phyloP scores from a whole-genome alignment of 2,888 invertebrate genomes.

The Zygothrica quintamaculata region DNA sequence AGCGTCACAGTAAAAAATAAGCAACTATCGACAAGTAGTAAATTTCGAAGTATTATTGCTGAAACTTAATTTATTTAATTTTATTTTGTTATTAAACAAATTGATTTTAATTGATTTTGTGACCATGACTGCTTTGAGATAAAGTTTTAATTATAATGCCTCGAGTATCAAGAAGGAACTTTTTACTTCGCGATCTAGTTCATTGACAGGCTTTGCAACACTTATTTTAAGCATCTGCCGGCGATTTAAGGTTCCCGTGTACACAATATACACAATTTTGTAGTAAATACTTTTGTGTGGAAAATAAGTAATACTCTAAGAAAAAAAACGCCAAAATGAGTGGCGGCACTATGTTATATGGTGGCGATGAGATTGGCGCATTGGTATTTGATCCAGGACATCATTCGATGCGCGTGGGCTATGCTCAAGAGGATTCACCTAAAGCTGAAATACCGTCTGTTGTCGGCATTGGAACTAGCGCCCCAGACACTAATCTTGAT shows the following conservation, averaged over 20 bases:
- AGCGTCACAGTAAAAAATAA: no score
- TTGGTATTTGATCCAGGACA: conserved; percentile 98
- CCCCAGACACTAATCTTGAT: conserved; percentile 88
- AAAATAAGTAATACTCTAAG: conserved; percentile 17
- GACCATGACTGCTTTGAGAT: no score
- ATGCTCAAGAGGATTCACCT: conserved; percentile 98
- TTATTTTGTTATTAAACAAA: no score
- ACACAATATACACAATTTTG: conserved; percentile 60
- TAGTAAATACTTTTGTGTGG: conserved; percentile 5
- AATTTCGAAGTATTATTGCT: no score
- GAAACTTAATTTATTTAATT: no score
- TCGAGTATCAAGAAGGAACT: neutral
- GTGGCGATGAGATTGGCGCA: conserved; percentile 99
- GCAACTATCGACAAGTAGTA: no score
- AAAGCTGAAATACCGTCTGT: conserved; percentile 98
- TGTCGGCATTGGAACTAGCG: conserved; percentile 93
- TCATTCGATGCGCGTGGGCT: conserved; percentile 92
- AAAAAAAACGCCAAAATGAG: conserved; percentile 78
- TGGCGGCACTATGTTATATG: conserved; percentile 90
- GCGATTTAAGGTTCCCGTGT: conserved; percentile 36
- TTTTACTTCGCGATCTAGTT: conserved; percentile 7
- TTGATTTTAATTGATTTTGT: no score
- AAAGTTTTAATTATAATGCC: no score
- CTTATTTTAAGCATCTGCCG: conserved; percentile 56
- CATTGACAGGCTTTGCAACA: conserved; percentile 32